Percentiles rank a stretch among this genome's conserved stretches.
Conservation (phyloP, 2,113 vertebrate species). For the Nibea albiflora region DNA sequence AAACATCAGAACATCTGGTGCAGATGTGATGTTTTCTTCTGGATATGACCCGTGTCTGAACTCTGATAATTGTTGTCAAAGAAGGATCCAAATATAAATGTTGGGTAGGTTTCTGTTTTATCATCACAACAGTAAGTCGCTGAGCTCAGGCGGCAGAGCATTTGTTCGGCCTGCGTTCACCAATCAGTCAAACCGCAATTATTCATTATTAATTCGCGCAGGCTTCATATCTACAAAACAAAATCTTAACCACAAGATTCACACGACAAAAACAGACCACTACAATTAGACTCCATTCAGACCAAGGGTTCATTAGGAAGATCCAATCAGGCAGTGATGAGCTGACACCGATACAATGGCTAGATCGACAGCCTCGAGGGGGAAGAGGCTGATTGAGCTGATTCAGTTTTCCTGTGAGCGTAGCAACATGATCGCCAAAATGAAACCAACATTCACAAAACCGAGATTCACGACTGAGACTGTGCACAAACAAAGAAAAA, state of each 20-base stretch:
- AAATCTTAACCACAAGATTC: neutral
- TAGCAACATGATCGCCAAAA: too few species aligned
- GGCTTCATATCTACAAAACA: neutral
- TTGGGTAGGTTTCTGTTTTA: neutral
- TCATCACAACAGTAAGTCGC: neutral
- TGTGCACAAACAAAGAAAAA: too few species aligned
- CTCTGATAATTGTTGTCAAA: neutral
- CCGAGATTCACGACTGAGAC: too few species aligned
- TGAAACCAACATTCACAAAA: too few species aligned
- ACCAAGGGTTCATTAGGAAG: neutral
- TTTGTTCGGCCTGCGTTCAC: neutral
- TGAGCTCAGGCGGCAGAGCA: too few species aligned
- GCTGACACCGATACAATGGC: conserved; percentile 10
- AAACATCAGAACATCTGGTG: neutral
- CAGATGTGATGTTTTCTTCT: neutral
- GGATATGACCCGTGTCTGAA: neutral
- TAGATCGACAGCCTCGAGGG: neutral
- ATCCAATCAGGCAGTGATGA: conserved; percentile 10
- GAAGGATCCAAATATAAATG: neutral
- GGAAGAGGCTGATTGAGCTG: neutral
- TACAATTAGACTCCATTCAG: conserved; percentile 38
- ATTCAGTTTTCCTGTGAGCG: neutral
- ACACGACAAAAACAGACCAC: neutral
- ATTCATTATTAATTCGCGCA: neutral
- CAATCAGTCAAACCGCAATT: neutral